These are phyloP conservation scores for Tyto alba DNA, from an alignment of 2,113 vertebrate genomes.

Conservation along the genomic window DNA sequence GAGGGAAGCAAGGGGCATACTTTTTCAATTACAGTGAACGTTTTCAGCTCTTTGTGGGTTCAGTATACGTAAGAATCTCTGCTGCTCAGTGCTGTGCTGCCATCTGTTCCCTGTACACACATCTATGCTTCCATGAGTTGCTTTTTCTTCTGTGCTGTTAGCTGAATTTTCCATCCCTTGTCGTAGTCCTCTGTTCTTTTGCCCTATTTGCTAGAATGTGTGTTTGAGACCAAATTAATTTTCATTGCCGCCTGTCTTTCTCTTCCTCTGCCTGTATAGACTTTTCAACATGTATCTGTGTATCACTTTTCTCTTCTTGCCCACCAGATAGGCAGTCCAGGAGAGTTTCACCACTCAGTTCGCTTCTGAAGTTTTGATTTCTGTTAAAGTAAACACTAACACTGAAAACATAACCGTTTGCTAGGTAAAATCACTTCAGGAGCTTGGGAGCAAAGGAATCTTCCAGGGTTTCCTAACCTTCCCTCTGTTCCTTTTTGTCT, in stretches of 20 bases:
- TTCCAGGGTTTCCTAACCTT: not conserved
- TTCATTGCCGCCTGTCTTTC: not conserved
- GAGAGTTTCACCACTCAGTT: not conserved
- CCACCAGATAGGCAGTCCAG: not conserved
- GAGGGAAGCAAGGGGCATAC: not conserved
- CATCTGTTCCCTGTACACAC: conserved; percentile 27
- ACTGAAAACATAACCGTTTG: not conserved
- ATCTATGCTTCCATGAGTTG: not conserved
- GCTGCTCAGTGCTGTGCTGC: not conserved
- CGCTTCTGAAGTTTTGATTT: not conserved
- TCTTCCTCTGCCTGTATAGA: not conserved
- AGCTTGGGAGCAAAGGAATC: not conserved
- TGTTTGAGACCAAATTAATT: not conserved
- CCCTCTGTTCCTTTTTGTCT: not conserved
- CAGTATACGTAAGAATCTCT: not conserved
- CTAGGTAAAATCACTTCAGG: not conserved
- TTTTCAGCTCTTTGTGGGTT: not conserved
- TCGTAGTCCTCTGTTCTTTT: not conserved
- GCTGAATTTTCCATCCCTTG: not conserved
- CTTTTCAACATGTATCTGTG: not conserved
- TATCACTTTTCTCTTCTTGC: not conserved
- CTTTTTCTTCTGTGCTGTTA: not conserved
- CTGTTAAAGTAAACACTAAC: not conserved
- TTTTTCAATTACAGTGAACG: not conserved
- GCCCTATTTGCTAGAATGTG: not conserved